Evolutionary conservation across 2,797 vertebrate species (phyloP), one percentile per base, ranked within the genome.

Genomic region (Sebastes kiyomatsui): DNA sequence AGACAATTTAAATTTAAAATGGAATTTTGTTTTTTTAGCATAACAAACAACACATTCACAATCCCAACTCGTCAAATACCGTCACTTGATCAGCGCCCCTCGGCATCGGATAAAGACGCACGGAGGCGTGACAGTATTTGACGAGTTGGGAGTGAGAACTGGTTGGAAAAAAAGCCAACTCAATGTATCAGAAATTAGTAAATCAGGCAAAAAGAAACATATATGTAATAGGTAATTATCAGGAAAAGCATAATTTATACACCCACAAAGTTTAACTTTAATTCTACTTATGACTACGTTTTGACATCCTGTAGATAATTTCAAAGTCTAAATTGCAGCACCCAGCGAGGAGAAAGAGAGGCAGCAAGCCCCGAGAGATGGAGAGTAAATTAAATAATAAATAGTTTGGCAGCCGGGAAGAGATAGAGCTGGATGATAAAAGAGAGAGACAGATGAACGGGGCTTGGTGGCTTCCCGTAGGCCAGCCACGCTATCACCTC

Each of bases 401-500:
- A 88, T 55, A 72, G 64, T 85, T 81, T 88, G 87, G 80, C 87
- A 88, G 78, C 38, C 6, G 18, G 80, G 75, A 70, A 80, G 69
- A 87, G 85, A 89, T 90, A 33, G 71, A 72, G 83, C 77, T 3
- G 77, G 78, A 84, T 67, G 87, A 89, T 90, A 84, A 80, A 77
- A 72, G 79, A 66, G 52, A 79, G 80, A 89, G 87, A 88, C 84
- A 75, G 83, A 89, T 85, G 78, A 93, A 80, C 75, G 82, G 67
- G 83, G 85, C 84, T 82, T 1, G 7, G 76, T 62, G 80, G 79
- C 85, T 90, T 91, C 85, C 89, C 78, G 82, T 76, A 77, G 90
- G 87, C 88, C 82, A 65, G 70, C 73, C 38, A 0, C 69, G 79
- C 89, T 92, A 90, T 93, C 90, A 78, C 81, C 84, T 88, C 90